Evolutionary conservation across 2,888 invertebrate genomes (phyloP).

Genomic region (Cheilosia impressa): DNA sequence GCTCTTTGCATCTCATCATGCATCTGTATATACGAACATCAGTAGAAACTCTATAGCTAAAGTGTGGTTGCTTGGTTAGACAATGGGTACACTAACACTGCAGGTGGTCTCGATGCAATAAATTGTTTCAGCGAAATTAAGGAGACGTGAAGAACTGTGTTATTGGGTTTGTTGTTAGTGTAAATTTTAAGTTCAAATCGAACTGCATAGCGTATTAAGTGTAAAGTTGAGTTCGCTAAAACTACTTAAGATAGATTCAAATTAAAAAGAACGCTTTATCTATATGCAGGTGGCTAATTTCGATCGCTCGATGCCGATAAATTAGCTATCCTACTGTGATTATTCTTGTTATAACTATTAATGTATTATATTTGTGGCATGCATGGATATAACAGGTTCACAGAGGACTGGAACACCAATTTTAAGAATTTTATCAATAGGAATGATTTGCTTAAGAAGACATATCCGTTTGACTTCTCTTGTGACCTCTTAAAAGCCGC

Average conservation of each 20-base stretch:
- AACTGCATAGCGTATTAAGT: conserved; percentile 2
- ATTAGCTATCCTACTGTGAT: neutral
- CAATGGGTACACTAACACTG: conserved; percentile 26
- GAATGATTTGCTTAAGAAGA: no score
- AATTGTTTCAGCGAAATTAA: conserved; percentile 38
- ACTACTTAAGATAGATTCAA: neutral
- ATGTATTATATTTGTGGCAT: neutral
- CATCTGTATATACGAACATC: neutral
- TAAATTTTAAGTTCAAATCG: conserved; percentile 10
- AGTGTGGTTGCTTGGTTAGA: conserved; percentile 13
- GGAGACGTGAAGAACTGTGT: neutral
- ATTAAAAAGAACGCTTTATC: neutral
- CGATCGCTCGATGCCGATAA: neutral
- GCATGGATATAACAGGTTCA: neutral
- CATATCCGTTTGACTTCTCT: no score
- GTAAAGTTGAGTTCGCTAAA: neutral
- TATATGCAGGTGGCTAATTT: neutral
- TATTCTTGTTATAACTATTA: neutral
- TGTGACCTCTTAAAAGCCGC: no score
- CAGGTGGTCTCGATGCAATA: conserved; percentile 39
- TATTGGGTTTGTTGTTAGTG: conserved; percentile 1
- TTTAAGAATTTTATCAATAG: no score
- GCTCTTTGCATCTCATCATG: conserved; percentile 27
- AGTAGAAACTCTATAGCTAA: neutral
- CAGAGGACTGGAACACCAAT: no score